These are phyloP conservation scores for Patella caerulea DNA, from an alignment of 2,888 invertebrate species.

Conservation along the genomic window DNA sequence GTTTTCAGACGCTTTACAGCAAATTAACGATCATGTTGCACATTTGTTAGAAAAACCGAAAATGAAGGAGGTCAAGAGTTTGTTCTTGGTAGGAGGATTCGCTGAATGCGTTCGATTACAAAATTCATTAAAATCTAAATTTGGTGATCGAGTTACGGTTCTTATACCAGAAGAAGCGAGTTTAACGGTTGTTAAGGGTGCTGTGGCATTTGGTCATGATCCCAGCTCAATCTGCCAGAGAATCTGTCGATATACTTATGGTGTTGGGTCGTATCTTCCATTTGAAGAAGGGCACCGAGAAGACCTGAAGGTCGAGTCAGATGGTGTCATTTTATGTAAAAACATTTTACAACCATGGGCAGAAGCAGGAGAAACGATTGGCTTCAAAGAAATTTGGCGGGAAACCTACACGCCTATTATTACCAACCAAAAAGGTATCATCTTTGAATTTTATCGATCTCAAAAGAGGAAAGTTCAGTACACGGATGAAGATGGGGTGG, in stretches of 20 bases:
- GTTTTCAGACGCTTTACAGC: slow-evolving; percentile 55
- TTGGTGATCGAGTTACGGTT: slow-evolving; percentile 57
- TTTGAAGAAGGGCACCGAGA: slow-evolving; percentile 61
- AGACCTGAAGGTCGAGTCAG: slow-evolving; percentile 62
- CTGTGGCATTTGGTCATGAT: slow-evolving; percentile 65
- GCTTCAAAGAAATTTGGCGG: slow-evolving; percentile 64
- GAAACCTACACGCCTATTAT: slow-evolving; percentile 67
- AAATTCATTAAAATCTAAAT: slow-evolving; percentile 52
- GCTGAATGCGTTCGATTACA: slow-evolving; percentile 61
- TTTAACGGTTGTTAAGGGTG: slow-evolving; percentile 62
- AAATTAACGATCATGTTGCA: slow-evolving; percentile 54
- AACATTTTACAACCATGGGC: slow-evolving; percentile 59
- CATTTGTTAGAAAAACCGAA: slow-evolving; percentile 52
- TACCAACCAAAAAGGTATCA: slow-evolving; percentile 64
- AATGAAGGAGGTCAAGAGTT: slow-evolving; percentile 56
- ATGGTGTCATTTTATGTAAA: slow-evolving; percentile 61
- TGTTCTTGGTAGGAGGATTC: slow-evolving; percentile 65
- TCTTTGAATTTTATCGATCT: slow-evolving; percentile 65
- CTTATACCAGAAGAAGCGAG: slow-evolving; percentile 65
- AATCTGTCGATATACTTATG: slow-evolving; percentile 64
- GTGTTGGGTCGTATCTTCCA: slow-evolving; percentile 62
- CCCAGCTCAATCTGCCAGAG: slow-evolving; percentile 64
- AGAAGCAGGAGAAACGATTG: slow-evolving; percentile 62
- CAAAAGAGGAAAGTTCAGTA: slow-evolving; percentile 54
- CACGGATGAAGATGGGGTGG: slow-evolving; percentile 61